Evolutionary conservation across 2,113 vertebrate species (phyloP).

Genomic region (Brachyistius frenatus): DNA sequence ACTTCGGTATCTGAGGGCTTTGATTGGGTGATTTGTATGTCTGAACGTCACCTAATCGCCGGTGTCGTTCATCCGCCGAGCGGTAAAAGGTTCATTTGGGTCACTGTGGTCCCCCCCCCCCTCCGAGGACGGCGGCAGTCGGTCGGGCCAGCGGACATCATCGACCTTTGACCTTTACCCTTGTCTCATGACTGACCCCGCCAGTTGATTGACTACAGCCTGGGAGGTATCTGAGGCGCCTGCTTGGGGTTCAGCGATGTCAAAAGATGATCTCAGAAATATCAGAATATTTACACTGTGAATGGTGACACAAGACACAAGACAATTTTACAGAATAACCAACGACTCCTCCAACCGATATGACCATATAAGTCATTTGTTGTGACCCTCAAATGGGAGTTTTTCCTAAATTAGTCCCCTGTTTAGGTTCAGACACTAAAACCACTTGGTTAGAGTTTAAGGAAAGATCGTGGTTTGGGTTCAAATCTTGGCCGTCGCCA

Average conservation of each 20-base stretch:
- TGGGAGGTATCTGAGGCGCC: slow-evolving; percentile 1
- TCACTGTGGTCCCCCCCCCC: slow-evolving; percentile 27
- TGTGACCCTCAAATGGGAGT: too few species aligned
- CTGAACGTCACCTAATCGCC: slow-evolving; percentile 11
- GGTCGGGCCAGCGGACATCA: neutral
- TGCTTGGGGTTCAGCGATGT: slow-evolving; percentile 11
- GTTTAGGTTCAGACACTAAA: too few species aligned
- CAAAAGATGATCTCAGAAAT: slow-evolving; percentile 19
- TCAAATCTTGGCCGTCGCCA: too few species aligned
- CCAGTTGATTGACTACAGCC: slow-evolving; percentile 18
- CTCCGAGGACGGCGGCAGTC: slow-evolving; percentile 11
- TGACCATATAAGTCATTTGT: too few species aligned
- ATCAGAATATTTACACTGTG: neutral
- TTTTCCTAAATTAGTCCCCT: too few species aligned
- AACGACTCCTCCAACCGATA: too few species aligned
- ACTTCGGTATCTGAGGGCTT: slow-evolving; percentile 23
- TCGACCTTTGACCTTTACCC: slow-evolving; percentile 41
- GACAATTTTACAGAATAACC: too few species aligned
- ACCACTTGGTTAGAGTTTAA: too few species aligned
- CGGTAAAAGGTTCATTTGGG: slow-evolving; percentile 38
- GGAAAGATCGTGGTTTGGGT: too few species aligned
- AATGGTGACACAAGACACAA: neutral
- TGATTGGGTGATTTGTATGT: slow-evolving; percentile 30
- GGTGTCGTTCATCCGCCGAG: slow-evolving; percentile 16
- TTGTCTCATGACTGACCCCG: slow-evolving; percentile 30